These are phyloP conservation scores for Clarias pachynema DNA, from an alignment of 2,797 vertebrate genomes.

Conservation along the genomic window DNA sequence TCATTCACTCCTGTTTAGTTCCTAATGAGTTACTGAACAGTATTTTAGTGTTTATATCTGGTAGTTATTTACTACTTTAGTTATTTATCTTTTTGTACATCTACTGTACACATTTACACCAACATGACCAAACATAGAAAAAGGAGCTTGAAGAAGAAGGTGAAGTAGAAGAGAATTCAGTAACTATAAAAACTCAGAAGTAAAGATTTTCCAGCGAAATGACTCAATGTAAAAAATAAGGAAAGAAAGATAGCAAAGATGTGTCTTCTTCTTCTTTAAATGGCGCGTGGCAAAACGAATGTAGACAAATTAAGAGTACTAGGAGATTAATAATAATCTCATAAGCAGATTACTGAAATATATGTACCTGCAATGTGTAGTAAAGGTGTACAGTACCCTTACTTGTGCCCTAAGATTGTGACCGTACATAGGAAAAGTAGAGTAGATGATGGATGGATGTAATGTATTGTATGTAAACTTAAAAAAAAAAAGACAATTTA, in stretches of 20 bases:
- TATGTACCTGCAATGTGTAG: background rate
- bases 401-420: too few relatives aligned
- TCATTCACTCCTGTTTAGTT: too few relatives aligned
- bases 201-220: background rate
- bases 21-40: background rate
- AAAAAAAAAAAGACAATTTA: background rate
- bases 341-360: background rate
- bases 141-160: background rate
- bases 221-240: background rate
- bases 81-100: too few relatives aligned
- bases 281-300: background rate
- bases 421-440: too few relatives aligned
- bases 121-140: background rate
- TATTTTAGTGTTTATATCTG: background rate
- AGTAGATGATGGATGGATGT: too few relatives aligned
- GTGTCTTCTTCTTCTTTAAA: background rate
- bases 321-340: background rate
- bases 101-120: background rate
- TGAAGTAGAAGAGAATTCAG: background rate
- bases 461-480: too few relatives aligned
- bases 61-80: too few relatives aligned
- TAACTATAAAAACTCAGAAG: background rate
- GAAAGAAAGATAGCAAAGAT: background rate
- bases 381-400: too few relatives aligned
- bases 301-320: background rate